Base-by-base conservation (phyloP, 2,888 invertebrate genomes). In the Crocallis elinguaria region DNA sequence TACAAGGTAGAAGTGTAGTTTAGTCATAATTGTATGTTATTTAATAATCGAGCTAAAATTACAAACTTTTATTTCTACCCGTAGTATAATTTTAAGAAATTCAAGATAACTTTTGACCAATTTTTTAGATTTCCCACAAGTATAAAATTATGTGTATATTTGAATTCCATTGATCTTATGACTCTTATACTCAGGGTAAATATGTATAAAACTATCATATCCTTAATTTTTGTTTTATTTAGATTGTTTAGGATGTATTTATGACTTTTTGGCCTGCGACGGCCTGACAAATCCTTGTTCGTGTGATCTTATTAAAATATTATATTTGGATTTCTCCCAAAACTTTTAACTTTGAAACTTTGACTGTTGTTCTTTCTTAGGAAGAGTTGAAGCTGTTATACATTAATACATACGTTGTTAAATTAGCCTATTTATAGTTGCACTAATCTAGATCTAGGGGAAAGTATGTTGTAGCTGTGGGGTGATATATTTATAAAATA, bases 1-100 rank as follows among this genome's bases (percentile, higher is more conserved):
- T 90, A 92, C 91, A 91, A 92, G 91, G 91, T 92, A 92, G 91
- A 85, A 73, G 79, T 78, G 87, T 88, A 89, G 88, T 66, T 73
- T 89, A 90, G 89, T 75, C 67, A 76, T 86, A 66, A 67, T 82
- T 78, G 82, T 84, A 86, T 71, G 77, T 81, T 82, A 73, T 81
- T 83, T 79, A 73, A 75, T 82, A 72, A 68, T 62, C 69, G 69
- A 71, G 69, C 32, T 49, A 64, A 62, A 68, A 60, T 60, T 57
- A 62, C 53, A 67, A 65, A 63, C 6, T 73, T 77, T 75, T 66
- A 77, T 82, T 75, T 71, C 63, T 77, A 75, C 69, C 76, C 66
- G 77, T 87, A 85, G 84, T 72, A 79, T 86, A 84, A 79, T 80
- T 86, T 82, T 85, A 86, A 85, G 84, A 57, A 67, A 72, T 75